Base-by-base conservation (phyloP, 1,140 invertebrate genomes). In the Tenebrio molitor region DNA sequence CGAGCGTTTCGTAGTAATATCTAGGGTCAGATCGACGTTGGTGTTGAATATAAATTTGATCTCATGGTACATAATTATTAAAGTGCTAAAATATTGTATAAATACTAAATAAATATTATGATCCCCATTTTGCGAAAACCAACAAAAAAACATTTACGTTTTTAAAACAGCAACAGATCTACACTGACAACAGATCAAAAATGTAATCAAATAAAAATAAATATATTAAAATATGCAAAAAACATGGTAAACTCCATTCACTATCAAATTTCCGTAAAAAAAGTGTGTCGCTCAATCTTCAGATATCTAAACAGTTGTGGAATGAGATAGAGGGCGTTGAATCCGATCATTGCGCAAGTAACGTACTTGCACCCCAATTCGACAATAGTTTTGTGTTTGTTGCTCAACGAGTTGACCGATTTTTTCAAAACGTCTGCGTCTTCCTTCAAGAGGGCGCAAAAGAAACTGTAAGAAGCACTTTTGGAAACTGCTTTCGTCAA, bases 321-420 rank as follows among this genome's bases (percentile, higher is more conserved):
- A 72, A 93, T 85, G n/a, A 93, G 77, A 83, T 91, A 94, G 3
- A 91, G 86, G 1, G 91, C 91, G 82, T 90, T 90, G 81, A 94
- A 87, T 10, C 93, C 93, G 50, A 95, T 90, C 76, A 91, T 86
- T 14, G 88, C 88, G 80, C 91, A 95, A 50, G 89, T 90, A 33
- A 95, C 84, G 81, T 93, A 96, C 83, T 94, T 96, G 79, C 92
- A 92, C 64, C 91, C 87, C 64, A 95, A 84, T 80, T 96, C 94
- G 2, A 95, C 90, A 71, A 91, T 85, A 39, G 89, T 88, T 82
- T 92, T 92, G 71, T 89, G 87, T 81, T 85, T 89, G 81, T 91
- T 90, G 74, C 89, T 81, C 36, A 89, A 83, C 17, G 86, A 88
- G 81, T 91, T 85, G 74, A 88, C 85, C 7, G 89, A 89, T 72